Percentiles rank a stretch among this genome's conserved stretches.
These are phyloP conservation scores for Amphipyra tragopoginis DNA, from an alignment of 2,888 invertebrate species.

Conservation along the genomic window DNA sequence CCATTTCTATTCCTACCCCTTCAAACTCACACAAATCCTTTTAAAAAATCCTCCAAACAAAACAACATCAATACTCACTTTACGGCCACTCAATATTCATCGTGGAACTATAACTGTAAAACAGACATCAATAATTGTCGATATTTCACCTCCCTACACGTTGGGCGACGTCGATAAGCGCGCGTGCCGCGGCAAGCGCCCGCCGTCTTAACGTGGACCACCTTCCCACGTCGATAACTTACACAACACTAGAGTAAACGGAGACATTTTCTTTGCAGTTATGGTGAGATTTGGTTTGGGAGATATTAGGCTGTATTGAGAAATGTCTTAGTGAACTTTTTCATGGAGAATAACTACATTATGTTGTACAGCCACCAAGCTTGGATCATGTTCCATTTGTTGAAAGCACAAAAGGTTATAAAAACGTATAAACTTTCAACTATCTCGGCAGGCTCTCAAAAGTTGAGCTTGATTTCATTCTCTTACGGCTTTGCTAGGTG, in stretches of 20 bases:
- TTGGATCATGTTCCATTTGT: no score
- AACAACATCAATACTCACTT: conserved; percentile 26
- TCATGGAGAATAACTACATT: background rate
- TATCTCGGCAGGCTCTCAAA: no score
- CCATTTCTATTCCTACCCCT: background rate
- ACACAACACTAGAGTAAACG: conserved; percentile 60
- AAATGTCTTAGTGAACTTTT: background rate
- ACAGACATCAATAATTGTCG: conserved; percentile 52
- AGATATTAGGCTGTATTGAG: background rate
- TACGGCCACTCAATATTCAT: conserved; percentile 54
- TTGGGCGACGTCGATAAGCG: conserved; percentile 64
- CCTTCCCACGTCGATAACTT: conserved; percentile 76
- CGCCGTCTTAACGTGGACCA: conserved; percentile 78
- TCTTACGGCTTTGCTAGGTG: no score
- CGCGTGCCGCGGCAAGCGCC: conserved; percentile 83
- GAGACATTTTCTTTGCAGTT: conserved; percentile 50
- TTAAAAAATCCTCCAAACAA: conserved; percentile 17
- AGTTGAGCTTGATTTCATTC: no score
- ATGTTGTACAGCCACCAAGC: no score
- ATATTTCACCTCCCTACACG: conserved; percentile 60
- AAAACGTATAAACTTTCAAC: no score
- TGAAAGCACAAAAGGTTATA: no score
- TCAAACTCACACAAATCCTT: background rate
- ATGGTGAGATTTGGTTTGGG: conserved; percentile 24
- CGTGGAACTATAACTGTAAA: conserved; percentile 52